Percentiles rank a stretch among this genome's conserved stretches.
Evolutionary conservation across 2,888 invertebrate species (phyloP).

Genomic region (Sphinx pinastri): DNA sequence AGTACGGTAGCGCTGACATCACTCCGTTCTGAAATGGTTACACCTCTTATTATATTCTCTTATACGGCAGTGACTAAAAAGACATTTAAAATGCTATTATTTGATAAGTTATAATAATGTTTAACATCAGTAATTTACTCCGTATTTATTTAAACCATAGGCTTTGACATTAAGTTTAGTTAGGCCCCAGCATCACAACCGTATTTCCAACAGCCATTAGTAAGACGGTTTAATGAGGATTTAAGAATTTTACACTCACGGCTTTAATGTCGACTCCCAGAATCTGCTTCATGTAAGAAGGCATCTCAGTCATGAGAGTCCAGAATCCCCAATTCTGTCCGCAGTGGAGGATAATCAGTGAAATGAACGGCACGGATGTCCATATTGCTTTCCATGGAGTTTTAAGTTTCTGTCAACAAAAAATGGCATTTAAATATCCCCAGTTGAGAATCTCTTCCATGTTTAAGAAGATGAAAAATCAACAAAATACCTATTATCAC

Average conservation of each 20-base stretch:
- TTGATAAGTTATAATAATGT: too few relatives aligned
- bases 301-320: slow-evolving; percentile 87
- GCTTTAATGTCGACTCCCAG: slow-evolving; percentile 80
- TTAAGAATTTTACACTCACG: slow-evolving; percentile 38
- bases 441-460: too few relatives aligned
- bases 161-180: too few relatives aligned
- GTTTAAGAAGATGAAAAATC: too few relatives aligned
- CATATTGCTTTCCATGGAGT: background rate
- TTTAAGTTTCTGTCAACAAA: slow-evolving; percentile 31
- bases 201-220: too few relatives aligned
- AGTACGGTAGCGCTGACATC: slow-evolving; percentile 87
- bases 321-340: slow-evolving; percentile 89
- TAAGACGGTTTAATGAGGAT: background rate
- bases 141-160: too few relatives aligned
- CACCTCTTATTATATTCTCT: too few relatives aligned
- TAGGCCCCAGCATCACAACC: too few relatives aligned
- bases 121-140: too few relatives aligned
- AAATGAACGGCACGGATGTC: slow-evolving; percentile 75
- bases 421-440: background rate
- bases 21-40: slow-evolving; percentile 77
- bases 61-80: too few relatives aligned
- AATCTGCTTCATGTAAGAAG: slow-evolving; percentile 85
- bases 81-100: too few relatives aligned
- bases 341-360: slow-evolving; percentile 73
- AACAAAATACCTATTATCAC: too few relatives aligned